Evolutionary conservation across 2,888 invertebrate species (phyloP), one percentile per base, ranked within the genome.

Genomic region (Rhagonycha fulva): DNA sequence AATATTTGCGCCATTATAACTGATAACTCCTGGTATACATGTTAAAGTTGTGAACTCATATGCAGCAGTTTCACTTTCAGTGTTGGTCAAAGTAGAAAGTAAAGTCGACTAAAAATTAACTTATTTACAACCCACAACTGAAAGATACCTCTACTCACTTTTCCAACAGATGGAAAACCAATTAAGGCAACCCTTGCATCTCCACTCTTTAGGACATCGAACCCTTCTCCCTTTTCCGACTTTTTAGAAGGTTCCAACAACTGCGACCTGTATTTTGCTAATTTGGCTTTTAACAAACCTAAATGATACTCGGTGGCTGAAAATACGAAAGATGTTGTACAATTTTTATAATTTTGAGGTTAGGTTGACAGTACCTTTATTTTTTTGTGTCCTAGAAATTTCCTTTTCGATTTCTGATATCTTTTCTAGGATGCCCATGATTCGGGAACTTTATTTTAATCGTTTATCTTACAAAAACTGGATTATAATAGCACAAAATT

Each of bases 11-110:
- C 99, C 99, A 86, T 98, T 96, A 87, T 99, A 98, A 87, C 98
- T 96, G 80, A 99, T 98, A 1, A 99, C 99, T 71, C 99, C 99
- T 3, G 99, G 99, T 84, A 99, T 99, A 88, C 99, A 99, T 9
- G 99, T 99, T 76, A 99, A 89, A 0, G 99, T 99, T 79, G 99
- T 99, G 88, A 99, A 99, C 89, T 99, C 99, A 88, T 99, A 99
- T 78, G 95, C 95, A 1, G 99, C 99, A 2, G 96, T 96, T 88
- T 98, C 99, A 71, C 97, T 97, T 88, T 98, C 96, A 4, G 99
- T 99, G 87, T 95, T 95, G 0, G 99, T 99, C 83, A 99, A 88
- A 0, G 97, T 98, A 81, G 96, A 98, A 78, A 99, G 89, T 73
- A 99, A 89, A 0, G 99, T 99, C 0, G 99, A 99, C 94, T 95